phyloP scores from a whole-genome alignment of 2,888 invertebrate genomes.

The Mylabris sibirica region DNA sequence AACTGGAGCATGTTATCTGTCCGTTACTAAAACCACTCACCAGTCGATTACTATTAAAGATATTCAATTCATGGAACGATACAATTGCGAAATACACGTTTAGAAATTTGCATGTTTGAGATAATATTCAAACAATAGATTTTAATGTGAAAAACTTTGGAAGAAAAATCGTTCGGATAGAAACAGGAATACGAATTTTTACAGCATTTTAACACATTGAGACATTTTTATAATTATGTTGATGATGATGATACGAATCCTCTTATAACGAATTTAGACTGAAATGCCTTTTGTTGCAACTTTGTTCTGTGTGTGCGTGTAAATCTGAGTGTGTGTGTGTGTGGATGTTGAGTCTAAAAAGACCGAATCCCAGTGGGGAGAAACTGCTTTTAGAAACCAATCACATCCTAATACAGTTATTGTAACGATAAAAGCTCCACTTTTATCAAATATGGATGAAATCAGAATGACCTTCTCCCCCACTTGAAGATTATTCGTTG shows the following conservation, averaged over 20 bases:
- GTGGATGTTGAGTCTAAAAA: conserved; percentile 46
- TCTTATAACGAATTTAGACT: conserved; percentile 13
- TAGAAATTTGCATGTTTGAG: not conserved
- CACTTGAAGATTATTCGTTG: not conserved
- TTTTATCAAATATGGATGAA: conserved; percentile 52
- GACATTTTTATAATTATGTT: not conserved
- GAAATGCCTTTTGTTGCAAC: conserved; percentile 29
- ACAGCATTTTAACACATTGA: not conserved
- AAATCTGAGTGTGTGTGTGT: not conserved
- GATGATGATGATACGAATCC: not conserved
- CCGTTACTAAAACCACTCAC: conserved; percentile 21
- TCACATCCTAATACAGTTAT: conserved; percentile 51
- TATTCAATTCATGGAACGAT: conserved; percentile 37
- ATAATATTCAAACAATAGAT: not conserved
- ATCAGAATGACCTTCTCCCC: conserved; percentile 38
- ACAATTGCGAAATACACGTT: conserved; percentile 21
- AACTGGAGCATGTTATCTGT: conserved; percentile 5
- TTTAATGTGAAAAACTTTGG: not conserved
- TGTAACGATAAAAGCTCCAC: conserved; percentile 46
- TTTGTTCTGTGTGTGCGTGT: not conserved
- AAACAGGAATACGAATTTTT: conserved; percentile 24
- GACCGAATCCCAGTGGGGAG: conserved; percentile 45
- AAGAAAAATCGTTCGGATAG: conserved; percentile 29
- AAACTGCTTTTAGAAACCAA: conserved; percentile 52
- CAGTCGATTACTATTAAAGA: conserved; percentile 35